Evolutionary conservation across 2,113 vertebrate species (phyloP).

Genomic region (Anolis carolinensis): DNA sequence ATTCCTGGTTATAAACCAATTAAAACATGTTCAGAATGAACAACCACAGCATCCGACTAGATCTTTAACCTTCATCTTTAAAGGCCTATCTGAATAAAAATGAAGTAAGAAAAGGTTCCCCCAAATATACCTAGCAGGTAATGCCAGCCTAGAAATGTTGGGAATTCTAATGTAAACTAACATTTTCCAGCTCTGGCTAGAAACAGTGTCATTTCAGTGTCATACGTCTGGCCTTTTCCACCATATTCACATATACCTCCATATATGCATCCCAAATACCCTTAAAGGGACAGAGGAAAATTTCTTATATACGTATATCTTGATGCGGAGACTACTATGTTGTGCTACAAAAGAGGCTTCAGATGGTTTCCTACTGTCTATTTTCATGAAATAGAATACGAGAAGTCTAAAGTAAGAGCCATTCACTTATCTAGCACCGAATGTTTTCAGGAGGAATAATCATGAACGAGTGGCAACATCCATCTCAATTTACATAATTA

Average conservation of each 20-base stretch:
- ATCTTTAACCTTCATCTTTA: too few species aligned
- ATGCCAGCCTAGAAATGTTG: too few species aligned
- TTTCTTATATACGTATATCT: not conserved
- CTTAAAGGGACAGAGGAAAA: too few species aligned
- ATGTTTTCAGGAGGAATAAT: not conserved
- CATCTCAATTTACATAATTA: not conserved
- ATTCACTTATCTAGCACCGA: not conserved
- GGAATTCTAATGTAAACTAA: too few species aligned
- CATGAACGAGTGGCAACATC: not conserved
- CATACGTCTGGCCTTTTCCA: not conserved
- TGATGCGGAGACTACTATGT: not conserved
- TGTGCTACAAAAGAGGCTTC: not conserved
- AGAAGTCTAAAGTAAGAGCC: slow-evolving; percentile 5
- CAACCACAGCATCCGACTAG: too few species aligned
- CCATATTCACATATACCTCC: not conserved
- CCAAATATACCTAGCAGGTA: too few species aligned
- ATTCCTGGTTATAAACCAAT: too few species aligned
- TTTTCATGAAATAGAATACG: not conserved
- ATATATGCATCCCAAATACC: not conserved
- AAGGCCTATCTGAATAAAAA: too few species aligned
- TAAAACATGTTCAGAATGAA: too few species aligned
- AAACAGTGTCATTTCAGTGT: not conserved
- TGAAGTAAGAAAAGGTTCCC: too few species aligned
- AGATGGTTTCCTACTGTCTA: not conserved
- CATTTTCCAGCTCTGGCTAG: too few species aligned